Conservation (phyloP, 2,888 invertebrate species). For the Napeogenes sylphis region DNA sequence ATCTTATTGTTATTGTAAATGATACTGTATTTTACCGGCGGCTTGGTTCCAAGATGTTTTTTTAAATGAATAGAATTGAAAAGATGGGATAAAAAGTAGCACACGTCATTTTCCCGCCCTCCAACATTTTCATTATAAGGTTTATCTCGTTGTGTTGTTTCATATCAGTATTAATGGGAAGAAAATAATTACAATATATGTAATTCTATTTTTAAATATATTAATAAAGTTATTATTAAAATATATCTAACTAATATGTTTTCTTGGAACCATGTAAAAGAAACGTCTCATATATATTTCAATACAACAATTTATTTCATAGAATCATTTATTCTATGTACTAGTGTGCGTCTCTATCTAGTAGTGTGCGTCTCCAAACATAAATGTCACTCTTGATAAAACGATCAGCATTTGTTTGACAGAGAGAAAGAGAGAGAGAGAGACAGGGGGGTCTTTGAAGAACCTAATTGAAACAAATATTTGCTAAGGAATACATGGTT, state of each 20-base stretch:
- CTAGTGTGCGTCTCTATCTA: constrained; percentile 8
- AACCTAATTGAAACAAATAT: constrained; percentile 75
- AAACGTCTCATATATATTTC: neutral
- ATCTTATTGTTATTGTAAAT: no score
- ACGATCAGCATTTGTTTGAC: constrained; percentile 65
- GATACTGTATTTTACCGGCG: no score
- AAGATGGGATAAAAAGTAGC: no score
- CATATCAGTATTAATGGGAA: no score
- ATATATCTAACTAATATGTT: neutral
- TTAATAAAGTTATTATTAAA: neutral
- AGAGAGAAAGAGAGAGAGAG: constrained; percentile 26
- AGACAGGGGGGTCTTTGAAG: constrained; percentile 42
- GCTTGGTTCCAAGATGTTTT: no score
- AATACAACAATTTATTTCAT: constrained; percentile 1
- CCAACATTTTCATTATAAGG: no score
- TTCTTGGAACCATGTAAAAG: constrained; percentile 30
- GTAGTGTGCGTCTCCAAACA: constrained; percentile 8
- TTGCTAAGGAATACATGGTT: constrained; percentile 48
- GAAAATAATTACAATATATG: no score
- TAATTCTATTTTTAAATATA: neutral
- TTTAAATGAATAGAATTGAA: no score
- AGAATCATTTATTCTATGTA: neutral
- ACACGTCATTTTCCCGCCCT: no score
- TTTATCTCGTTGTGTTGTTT: no score
- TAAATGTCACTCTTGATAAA: constrained; percentile 52